Base-by-base conservation (phyloP, 2,888 invertebrate genomes). In the Tanytarsus gracilentus region DNA sequence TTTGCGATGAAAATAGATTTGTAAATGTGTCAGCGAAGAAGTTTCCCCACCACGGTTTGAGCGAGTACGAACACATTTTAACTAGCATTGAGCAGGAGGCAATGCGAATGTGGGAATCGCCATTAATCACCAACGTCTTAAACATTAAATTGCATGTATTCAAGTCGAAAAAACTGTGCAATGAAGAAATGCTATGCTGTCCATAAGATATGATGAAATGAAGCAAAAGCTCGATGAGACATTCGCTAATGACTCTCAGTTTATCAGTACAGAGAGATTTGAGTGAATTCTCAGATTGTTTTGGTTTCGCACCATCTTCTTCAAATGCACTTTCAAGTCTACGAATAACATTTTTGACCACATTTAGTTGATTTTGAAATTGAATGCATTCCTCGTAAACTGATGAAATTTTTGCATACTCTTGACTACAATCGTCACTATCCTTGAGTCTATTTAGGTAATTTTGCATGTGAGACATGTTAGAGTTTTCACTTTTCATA, bases 321-420 rank as follows among this genome's bases (percentile, higher is more conserved):
- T 39, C 76, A 1, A 77, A 67, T 1, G 76, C 76, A 5, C 80
- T 78, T 70, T 88, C 88, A 27, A 94, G 75, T 61, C 88, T 80
- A 62, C 80, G 77, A 71, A 91, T 79, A 18, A 89, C 85, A 67
- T 83, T 84, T 56, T 82, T 79, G 36, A 93, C 86, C 0, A 89
- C 82, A 72, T 94, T 95, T 61, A 93, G 73, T 72, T 95, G 94
- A 64, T 89, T 86, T 73, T 95, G 95, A 52, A 93, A 80, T 66
- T 87, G 85, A 66, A 91, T 81, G 68, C 93, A 92, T 74, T 93
- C 92, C 79, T 78, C 77, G 68, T 79, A 79, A 3, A 76, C 72
- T 16, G 71, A 70, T 40, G 78, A 74, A 44, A 79, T 75, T 68
- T 78, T 78, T 44, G 68, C 72, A 58, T 76, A 76, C 63, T 79